A percentile compares a stretch with the other conserved stretches of the same genome.
Evolutionary conservation across 2,888 invertebrate species (phyloP).

Genomic region (Patella caerulea): DNA sequence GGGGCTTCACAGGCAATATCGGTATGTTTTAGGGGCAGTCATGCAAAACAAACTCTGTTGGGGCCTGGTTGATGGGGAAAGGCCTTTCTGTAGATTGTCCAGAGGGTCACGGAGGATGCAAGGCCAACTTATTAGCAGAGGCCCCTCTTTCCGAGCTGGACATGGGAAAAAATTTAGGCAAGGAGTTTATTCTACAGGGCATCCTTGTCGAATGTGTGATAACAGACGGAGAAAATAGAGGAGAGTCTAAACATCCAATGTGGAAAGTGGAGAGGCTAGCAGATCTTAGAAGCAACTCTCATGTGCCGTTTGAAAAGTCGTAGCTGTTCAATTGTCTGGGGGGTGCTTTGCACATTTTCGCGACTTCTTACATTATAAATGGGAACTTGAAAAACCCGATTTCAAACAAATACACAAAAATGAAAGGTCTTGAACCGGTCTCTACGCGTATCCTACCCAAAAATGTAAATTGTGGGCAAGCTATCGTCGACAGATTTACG

Average conservation of each 20-base stretch:
- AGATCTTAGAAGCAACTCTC: background rate
- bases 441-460: too few relatives aligned
- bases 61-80: constrained; percentile 22
- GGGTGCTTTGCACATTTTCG: too few relatives aligned
- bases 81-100: constrained; percentile 25
- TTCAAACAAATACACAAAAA: too few relatives aligned
- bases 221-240: background rate
- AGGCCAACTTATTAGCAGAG: constrained; percentile 13
- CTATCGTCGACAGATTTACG: too few relatives aligned
- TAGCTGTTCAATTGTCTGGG: too few relatives aligned
- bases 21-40: background rate
- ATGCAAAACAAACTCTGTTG: constrained; percentile 20
- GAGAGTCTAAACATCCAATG: background rate
- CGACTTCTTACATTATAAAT: too few relatives aligned
- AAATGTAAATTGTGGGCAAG: too few relatives aligned
- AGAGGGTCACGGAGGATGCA: constrained; percentile 21
- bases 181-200: background rate
- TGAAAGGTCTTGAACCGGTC: too few relatives aligned
- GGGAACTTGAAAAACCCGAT: too few relatives aligned
- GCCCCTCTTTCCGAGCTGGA: constrained; percentile 16
- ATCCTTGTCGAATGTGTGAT: background rate
- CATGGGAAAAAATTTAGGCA: background rate
- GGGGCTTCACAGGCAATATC: constrained; percentile 12
- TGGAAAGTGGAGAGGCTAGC: background rate
- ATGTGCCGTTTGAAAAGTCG: too few relatives aligned